Base-by-base conservation (phyloP, 2,888 invertebrate species). In the Hololepta plana region DNA sequence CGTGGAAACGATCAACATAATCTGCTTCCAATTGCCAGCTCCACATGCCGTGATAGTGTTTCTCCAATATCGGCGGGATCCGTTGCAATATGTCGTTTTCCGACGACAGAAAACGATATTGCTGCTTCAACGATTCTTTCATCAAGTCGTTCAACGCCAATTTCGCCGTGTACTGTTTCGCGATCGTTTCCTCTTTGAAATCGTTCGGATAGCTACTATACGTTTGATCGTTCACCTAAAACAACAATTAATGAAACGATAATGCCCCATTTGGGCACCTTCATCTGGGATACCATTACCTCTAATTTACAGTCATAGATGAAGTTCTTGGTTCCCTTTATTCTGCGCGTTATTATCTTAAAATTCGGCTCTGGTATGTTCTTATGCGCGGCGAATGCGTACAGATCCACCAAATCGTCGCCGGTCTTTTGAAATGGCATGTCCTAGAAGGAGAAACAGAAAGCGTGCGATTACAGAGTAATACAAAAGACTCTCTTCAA, bases 1-100 rank as follows among this genome's bases (percentile, higher is more conserved):
- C 75, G 2, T 60, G 53, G 40, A 66, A 75, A 32, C 62, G 62
- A 32, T 67, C 58, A 29, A 63, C 64, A 40, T 64, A 67, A 33
- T 55, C 55, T 2, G 47, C 43, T 7, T 57, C 55, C 14, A 68
- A 37, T 30, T 60, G 53, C 13, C 53, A 49, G 17, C 50, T 52
- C 49, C 63, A 64, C 2, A 64, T 42, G 3, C 66, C 64, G 34
- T 48, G 42, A 6, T 40, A 45, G 37, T 61, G 58, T 16, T 46
- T 46, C 20, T 53, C 44, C 3, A 62, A 43, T 28, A 63, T 55
- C 0, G 47, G 44, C 1, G 56, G 44, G 5, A 62, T 44, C 19
- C 61, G 40, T 4, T 46, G 38, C 11, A 43, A 37, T 4, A 59
- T 15, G 12, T 44, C 24, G 41, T 49, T 34, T 23, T 45, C 36